Percentiles rank a stretch among this genome's conserved stretches.
Evolutionary conservation across 2,113 vertebrate species (phyloP).

Genomic region (Noturus placidus): DNA sequence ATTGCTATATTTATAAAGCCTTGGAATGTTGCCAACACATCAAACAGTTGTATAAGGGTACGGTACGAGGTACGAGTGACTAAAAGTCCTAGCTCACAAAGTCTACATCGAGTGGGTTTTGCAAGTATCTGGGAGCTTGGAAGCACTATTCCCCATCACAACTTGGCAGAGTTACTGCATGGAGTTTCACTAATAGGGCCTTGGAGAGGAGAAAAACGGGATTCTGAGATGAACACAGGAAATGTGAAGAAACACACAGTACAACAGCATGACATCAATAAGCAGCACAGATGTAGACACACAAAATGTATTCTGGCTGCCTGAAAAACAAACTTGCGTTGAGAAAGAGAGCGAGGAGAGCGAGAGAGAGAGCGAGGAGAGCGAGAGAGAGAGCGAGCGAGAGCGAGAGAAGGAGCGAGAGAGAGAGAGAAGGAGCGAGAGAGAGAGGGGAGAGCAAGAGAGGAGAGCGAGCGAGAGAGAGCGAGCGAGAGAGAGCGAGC

Average conservation of each 20-base stretch:
- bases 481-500: too few species aligned
- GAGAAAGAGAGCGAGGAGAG: not conserved
- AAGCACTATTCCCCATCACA: not conserved
- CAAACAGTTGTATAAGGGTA: not conserved
- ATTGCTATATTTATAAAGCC: not conserved
- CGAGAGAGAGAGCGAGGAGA: too few species aligned
- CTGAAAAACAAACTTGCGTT: constrained; percentile 23
- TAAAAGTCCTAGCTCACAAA: not conserved
- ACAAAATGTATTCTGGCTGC: constrained; percentile 39
- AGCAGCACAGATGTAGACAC: constrained; percentile 44
- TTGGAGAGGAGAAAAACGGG: constrained; percentile 37
- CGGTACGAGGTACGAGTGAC: not conserved
- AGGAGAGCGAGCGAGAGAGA: too few species aligned
- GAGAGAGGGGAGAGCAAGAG: too few species aligned
- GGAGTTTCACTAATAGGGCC: constrained; percentile 20
- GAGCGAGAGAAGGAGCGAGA: too few species aligned
- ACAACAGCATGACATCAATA: constrained; percentile 39
- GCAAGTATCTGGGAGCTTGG: constrained; percentile 11
- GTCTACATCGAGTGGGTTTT: not conserved
- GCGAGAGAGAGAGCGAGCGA: too few species aligned
- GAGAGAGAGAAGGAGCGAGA: not conserved
- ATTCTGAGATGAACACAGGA: constrained; percentile 28
- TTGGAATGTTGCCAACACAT: not conserved
- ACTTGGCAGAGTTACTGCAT: constrained; percentile 37
- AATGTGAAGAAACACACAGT: constrained; percentile 35